Conservation (phyloP, 2,797 vertebrate species). For the Neostethus bicornis region DNA sequence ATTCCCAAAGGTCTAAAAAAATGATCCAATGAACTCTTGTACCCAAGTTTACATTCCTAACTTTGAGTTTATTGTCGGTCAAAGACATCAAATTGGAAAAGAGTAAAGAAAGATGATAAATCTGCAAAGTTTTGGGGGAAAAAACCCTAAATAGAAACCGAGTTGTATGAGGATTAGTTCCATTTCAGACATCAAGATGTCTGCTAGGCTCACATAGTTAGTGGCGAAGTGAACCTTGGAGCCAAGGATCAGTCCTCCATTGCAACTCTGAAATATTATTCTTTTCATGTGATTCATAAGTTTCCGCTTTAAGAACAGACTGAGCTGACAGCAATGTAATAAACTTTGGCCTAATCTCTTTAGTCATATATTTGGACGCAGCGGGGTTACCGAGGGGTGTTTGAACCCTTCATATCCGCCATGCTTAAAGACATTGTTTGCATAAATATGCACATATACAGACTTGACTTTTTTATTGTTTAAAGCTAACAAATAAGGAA, state of each 20-base stretch:
- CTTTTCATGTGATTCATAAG: conserved; percentile 65
- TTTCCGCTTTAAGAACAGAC: conserved; percentile 43
- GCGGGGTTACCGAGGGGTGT: background rate
- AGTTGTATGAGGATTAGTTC: conserved; percentile 29
- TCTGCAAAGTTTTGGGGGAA: conserved; percentile 6
- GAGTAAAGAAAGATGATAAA: conserved; percentile 22
- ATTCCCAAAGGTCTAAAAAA: conserved; percentile 33
- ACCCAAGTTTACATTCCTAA: conserved; percentile 11
- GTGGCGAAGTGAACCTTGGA: conserved; percentile 27
- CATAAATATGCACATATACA: conserved; percentile 8
- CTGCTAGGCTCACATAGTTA: conserved; percentile 16
- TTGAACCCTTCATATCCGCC: background rate
- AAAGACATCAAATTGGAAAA: no score
- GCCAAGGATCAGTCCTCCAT: conserved; percentile 24
- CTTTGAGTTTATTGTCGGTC: conserved; percentile 19
- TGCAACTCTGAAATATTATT: conserved; percentile 53
- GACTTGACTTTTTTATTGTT: background rate
- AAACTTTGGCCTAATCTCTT: conserved; percentile 49
- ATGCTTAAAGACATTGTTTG: background rate
- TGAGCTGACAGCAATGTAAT: conserved; percentile 54
- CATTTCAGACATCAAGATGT: conserved; percentile 14
- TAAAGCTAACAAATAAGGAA: background rate
- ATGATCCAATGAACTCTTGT: conserved; percentile 53
- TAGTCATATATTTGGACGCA: conserved; percentile 40
- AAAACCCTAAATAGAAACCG: conserved; percentile 17